Evolutionary conservation across 1,140 invertebrate genomes (phyloP).

Genomic region (Tetragnatha versicolor): DNA sequence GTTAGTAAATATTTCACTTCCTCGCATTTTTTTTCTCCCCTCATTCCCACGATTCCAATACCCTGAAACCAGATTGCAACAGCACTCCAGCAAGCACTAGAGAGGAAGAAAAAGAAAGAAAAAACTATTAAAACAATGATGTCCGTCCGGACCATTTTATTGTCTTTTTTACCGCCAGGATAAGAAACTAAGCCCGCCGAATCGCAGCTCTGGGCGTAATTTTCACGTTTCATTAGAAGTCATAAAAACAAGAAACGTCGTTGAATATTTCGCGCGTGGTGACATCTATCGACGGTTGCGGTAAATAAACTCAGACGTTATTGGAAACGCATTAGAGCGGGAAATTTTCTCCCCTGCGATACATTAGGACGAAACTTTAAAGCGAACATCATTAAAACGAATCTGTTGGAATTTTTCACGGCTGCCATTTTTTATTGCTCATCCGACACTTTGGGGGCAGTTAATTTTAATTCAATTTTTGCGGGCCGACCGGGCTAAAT

Average conservation of each 20-base stretch:
- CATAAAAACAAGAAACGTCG: constrained; percentile 19
- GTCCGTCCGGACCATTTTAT: too few relatives aligned
- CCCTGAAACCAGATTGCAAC: too few relatives aligned
- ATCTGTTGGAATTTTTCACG: constrained; percentile 17
- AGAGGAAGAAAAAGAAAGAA: background rate
- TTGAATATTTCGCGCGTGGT: constrained; percentile 32
- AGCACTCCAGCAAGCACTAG: background rate
- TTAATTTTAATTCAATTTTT: constrained; percentile 33
- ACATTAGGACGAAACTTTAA: constrained; percentile 40
- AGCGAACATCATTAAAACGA: constrained; percentile 34
- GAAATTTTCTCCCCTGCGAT: constrained; percentile 2
- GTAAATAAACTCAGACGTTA: constrained; percentile 39
- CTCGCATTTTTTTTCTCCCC: too few relatives aligned
- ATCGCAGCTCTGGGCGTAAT: background rate
- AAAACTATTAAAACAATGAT: background rate
- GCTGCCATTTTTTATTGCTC: constrained; percentile 21
- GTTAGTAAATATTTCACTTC: too few relatives aligned
- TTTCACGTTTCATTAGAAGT: constrained; percentile 40
- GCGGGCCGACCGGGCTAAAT: background rate
- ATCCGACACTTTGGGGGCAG: background rate
- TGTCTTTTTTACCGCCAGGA: too few relatives aligned
- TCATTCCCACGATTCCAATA: too few relatives aligned
- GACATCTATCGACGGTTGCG: constrained; percentile 45
- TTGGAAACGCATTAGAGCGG: constrained; percentile 45
- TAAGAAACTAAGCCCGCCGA: too few relatives aligned